Conservation (phyloP, 1,140 invertebrate genomes). For the Capitella teleta region DNA sequence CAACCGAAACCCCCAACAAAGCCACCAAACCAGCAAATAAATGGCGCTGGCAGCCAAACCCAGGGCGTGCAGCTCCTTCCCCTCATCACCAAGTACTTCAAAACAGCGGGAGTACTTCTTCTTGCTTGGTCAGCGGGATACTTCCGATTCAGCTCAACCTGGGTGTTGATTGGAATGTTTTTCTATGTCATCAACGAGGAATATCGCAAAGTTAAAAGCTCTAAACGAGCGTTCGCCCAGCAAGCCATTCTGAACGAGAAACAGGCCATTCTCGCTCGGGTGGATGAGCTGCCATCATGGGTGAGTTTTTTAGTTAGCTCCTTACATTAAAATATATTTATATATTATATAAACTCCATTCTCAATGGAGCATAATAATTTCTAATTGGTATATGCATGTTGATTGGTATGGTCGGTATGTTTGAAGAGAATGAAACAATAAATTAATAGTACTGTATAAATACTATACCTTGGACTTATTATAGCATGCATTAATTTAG, state of each 20-base stretch:
- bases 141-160: constrained; percentile 18
- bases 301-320: constrained; percentile 9
- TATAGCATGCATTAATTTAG: too few relatives aligned
- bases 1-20: too few relatives aligned
- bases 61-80: constrained; percentile 11
- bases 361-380: too few relatives aligned
- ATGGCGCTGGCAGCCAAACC: too few relatives aligned
- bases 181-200: constrained; percentile 15
- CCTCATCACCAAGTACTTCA: constrained; percentile 14
- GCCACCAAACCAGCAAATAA: too few relatives aligned
- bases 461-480: too few relatives aligned
- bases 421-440: too few relatives aligned
- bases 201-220: constrained; percentile 9
- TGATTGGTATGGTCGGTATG: too few relatives aligned
- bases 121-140: constrained; percentile 16
- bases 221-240: constrained; percentile 11
- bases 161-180: constrained; percentile 17
- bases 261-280: constrained; percentile 16
- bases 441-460: too few relatives aligned
- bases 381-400: too few relatives aligned
- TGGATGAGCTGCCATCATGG: constrained; percentile 20
- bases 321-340: too few relatives aligned
- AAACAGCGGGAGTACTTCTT: constrained; percentile 11
- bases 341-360: too few relatives aligned
- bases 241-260: constrained; percentile 16